These are phyloP conservation scores for Bungarus multicinctus DNA, from an alignment of 2,113 vertebrate species.

Conservation along the genomic window DNA sequence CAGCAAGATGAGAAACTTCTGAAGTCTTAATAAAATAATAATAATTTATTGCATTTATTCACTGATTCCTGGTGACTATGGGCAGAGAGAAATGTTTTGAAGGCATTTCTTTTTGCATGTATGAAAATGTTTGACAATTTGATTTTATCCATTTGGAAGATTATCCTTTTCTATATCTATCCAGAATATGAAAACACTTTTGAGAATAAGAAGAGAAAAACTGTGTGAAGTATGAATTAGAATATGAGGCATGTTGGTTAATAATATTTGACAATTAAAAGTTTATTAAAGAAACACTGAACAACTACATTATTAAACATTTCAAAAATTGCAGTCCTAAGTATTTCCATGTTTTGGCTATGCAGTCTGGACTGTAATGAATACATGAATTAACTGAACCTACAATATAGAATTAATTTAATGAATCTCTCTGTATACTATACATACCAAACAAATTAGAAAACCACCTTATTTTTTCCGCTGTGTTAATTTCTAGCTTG, in stretches of 20 bases:
- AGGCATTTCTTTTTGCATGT: neutral
- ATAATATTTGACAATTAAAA: neutral
- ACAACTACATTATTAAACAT: neutral
- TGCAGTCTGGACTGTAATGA: neutral
- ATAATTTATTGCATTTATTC: neutral
- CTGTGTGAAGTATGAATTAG: neutral
- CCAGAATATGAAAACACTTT: neutral
- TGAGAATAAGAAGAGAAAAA: neutral
- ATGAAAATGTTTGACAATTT: neutral
- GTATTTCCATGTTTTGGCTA: neutral
- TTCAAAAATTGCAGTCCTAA: neutral
- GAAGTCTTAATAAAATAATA: neutral
- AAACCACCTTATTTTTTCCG: neutral
- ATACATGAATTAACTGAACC: neutral
- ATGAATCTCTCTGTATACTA: neutral
- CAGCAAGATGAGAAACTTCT: neutral
- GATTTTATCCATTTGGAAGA: neutral
- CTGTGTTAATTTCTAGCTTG: neutral
- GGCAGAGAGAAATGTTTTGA: neutral
- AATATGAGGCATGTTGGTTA: neutral
- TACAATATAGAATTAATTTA: constrained; percentile 10
- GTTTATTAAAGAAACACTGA: neutral
- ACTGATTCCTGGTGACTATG: neutral
- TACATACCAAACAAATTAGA: neutral
- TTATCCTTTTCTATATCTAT: neutral